Evolutionary conservation across 2,113 vertebrate genomes (phyloP), one percentile per base, ranked within the genome.

Genomic region (Erpornis zantholeuca): DNA sequence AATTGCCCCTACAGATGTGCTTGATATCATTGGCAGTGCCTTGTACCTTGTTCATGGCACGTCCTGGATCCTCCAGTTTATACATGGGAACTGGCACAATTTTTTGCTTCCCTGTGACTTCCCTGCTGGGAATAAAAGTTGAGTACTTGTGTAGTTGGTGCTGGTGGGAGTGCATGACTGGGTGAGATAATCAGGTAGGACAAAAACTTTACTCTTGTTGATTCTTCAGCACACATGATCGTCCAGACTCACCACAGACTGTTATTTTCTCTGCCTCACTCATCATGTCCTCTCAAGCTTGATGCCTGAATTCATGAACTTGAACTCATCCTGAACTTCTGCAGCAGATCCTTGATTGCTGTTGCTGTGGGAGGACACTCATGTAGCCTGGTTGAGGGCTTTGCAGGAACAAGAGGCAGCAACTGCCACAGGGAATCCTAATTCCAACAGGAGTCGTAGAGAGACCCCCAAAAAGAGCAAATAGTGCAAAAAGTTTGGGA

Each of bases 41-140:
- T 2, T 7, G 8, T 49, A 29, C 28, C 38, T 77, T 52, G 9
- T 29, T 60, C 33, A 21, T 40, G 64, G 20, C 42, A 35, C 7
- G 2, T 42, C 60, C 47, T 66, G 42, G 59, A n/a, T 71, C 35
- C 12, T 66, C 16, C 44, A 50, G 18, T 45, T 71, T 59, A 15
- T 1, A 28, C 29, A 21, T 0, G 0, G 35, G n/a, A 80, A 24
- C 4, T 5, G 28, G 5, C 40, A 44, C 0, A 4, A 17, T 27
- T 16, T 72, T 54, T 69, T n/a, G n/a, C n/a, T 86, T 3, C 19
- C 36, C 29, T 85, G 42, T 27, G 18, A 33, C 12, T 44, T 69
- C 23, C 10, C 40, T 33, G 5, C 12, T 52, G 49, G 53, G 19
- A 88, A 47, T 22, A 16, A 21, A 86, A 54, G 17, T 33, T 38